Evolutionary conservation across 2,888 invertebrate genomes (phyloP).

Genomic region (Steinernema hermaphroditum): DNA sequence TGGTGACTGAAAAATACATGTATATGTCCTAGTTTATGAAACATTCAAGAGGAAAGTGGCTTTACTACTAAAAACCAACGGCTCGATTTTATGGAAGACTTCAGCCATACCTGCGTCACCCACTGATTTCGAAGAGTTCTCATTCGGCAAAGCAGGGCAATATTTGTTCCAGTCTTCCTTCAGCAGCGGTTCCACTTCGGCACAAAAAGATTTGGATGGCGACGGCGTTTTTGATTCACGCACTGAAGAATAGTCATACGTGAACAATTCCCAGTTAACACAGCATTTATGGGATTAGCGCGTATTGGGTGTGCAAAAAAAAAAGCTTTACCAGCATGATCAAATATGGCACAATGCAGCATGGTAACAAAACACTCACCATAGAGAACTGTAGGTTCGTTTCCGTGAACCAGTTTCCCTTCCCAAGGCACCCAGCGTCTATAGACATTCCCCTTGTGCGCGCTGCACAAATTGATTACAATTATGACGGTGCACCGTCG

Average conservation of each 20-base stretch:
- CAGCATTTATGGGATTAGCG: not conserved
- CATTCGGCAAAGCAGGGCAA: not conserved
- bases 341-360: not conserved
- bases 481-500: not conserved
- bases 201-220: not conserved
- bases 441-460: not conserved
- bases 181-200: slow-evolving; percentile 2
- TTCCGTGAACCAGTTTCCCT: not conserved
- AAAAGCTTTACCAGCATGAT: too few species aligned
- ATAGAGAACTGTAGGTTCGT: not conserved
- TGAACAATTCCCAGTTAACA: not conserved
- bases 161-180: slow-evolving; percentile 17
- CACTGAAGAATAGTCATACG: not conserved
- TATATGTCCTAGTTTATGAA: too few species aligned
- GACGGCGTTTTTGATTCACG: not conserved
- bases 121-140: not conserved
- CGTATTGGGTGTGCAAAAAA: too few species aligned
- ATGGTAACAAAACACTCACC: not conserved
- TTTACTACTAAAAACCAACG: too few species aligned
- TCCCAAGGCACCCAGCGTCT: not conserved
- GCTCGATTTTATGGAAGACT: too few species aligned
- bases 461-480: slow-evolving; percentile 5
- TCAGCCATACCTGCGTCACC: not conserved
- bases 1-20: not conserved
- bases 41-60: too few species aligned